phyloP scores from a whole-genome alignment of 2,888 invertebrate genomes.

The Apamea crenata region DNA sequence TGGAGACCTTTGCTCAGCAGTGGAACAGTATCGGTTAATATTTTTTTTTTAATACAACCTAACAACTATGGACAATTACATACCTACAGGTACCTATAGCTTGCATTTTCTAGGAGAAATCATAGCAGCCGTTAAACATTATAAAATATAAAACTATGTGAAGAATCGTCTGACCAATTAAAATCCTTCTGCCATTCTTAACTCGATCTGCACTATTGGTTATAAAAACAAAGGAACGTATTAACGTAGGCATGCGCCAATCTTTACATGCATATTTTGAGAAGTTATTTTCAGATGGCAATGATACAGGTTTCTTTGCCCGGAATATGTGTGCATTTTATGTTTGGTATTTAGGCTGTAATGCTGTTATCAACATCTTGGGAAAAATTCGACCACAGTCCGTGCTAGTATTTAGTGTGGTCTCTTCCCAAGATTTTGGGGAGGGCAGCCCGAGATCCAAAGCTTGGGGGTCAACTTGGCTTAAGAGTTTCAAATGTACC shows the following conservation, averaged over 20 bases:
- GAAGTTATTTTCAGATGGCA: constrained; percentile 28
- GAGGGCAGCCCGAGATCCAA: background rate
- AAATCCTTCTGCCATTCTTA: background rate
- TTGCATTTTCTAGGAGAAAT: background rate
- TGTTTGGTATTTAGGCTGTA: background rate
- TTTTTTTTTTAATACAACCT: background rate
- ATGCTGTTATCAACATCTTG: background rate
- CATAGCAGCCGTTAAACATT: background rate
- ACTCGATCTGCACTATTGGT: background rate
- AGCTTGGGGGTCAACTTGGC: background rate
- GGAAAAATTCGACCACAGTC: background rate
- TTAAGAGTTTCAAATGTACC: background rate
- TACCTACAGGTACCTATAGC: background rate
- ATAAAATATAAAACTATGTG: background rate
- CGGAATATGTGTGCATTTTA: constrained; percentile 9
- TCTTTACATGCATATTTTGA: background rate
- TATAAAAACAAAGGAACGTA: background rate
- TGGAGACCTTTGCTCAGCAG: too few relatives aligned
- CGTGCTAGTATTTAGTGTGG: background rate
- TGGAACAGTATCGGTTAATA: too few relatives aligned
- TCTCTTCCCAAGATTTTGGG: background rate
- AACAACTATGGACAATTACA: background rate
- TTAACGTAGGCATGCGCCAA: background rate
- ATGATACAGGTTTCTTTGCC: constrained; percentile 10
- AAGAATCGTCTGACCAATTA: background rate